Evolutionary conservation across 2,888 invertebrate species (phyloP).

Genomic region (Apamea monoglypha): DNA sequence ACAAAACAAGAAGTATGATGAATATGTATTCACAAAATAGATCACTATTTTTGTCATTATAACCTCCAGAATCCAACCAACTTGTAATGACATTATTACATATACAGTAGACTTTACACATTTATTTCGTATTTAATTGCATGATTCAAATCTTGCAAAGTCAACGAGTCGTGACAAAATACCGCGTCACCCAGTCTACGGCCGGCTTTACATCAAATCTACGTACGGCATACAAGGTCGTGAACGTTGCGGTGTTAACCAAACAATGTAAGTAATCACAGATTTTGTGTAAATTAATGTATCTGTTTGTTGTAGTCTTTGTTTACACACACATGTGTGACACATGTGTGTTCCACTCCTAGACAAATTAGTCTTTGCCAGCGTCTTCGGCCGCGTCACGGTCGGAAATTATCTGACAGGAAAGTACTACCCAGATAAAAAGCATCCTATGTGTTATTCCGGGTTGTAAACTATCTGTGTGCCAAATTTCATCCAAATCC

Average conservation of each 20-base stretch:
- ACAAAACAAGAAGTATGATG: too few species aligned
- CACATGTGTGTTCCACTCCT: conserved; percentile 8
- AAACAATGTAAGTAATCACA: conserved; percentile 63
- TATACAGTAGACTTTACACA: conserved; percentile 7
- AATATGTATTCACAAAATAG: neutral
- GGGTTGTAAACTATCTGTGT: neutral
- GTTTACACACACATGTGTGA: conserved; percentile 25
- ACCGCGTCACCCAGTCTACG: conserved; percentile 46
- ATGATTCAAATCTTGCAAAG: conserved; percentile 33
- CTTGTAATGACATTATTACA: too few species aligned
- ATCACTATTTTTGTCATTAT: neutral
- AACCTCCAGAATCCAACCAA: too few species aligned
- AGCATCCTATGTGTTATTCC: neutral
- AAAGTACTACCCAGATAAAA: neutral
- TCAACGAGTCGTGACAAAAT: conserved; percentile 36
- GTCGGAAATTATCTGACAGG: neutral
- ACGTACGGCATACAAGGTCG: conserved; percentile 58
- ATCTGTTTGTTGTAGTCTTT: conserved; percentile 43
- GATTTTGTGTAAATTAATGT: conserved; percentile 52
- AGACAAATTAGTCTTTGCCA: neutral
- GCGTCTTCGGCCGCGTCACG: too few species aligned
- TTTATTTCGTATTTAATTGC: conserved; percentile 19
- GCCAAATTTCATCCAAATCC: neutral
- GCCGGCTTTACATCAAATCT: conserved; percentile 51
- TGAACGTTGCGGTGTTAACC: conserved; percentile 54